Evolutionary conservation across 1,140 invertebrate species (phyloP).

Genomic region (Bombus waltoni): DNA sequence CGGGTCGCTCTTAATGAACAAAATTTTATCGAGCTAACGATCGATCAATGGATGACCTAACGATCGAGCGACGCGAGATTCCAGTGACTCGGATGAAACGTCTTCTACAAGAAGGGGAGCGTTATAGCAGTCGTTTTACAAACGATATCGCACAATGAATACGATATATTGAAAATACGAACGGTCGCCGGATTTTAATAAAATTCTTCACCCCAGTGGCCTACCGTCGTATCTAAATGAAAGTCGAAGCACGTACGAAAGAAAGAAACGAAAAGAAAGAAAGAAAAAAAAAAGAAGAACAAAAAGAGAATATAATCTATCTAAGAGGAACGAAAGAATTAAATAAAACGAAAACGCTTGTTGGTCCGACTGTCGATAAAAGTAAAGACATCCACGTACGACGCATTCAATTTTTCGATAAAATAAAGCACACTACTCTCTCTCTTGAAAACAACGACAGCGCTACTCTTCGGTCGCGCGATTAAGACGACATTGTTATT

Average conservation of each 20-base stretch:
- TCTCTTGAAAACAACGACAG: slow-evolving; percentile 52
- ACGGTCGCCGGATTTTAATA: slow-evolving; percentile 62
- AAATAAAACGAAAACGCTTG: slow-evolving; percentile 39
- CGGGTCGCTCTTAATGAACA: too few relatives aligned
- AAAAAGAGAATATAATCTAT: slow-evolving; percentile 17
- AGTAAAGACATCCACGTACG: slow-evolving; percentile 33
- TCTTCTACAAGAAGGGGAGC: slow-evolving; percentile 48
- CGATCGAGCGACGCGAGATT: background rate
- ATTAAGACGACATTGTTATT: slow-evolving; percentile 23
- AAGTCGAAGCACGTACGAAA: slow-evolving; percentile 34
- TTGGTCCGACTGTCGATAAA: slow-evolving; percentile 63
- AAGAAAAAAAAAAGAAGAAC: background rate
- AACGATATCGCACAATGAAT: slow-evolving; percentile 46
- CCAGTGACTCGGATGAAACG: slow-evolving; percentile 38
- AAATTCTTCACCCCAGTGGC: slow-evolving; percentile 57
- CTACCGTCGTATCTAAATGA: slow-evolving; percentile 56
- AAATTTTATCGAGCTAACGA: slow-evolving; percentile 5
- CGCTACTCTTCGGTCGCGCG: slow-evolving; percentile 58
- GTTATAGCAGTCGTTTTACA: slow-evolving; percentile 53
- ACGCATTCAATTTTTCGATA: slow-evolving; percentile 15
- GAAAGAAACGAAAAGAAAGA: background rate
- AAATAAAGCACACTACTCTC: slow-evolving; percentile 37
- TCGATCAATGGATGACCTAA: background rate
- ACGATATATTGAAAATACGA: slow-evolving; percentile 65
- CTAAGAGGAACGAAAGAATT: slow-evolving; percentile 58